Evolutionary conservation across 53 echinoderm and acorn worm species (phyloP), one percentile per base, ranked within the genome.

Genomic region (Glandiceps talaboti): DNA sequence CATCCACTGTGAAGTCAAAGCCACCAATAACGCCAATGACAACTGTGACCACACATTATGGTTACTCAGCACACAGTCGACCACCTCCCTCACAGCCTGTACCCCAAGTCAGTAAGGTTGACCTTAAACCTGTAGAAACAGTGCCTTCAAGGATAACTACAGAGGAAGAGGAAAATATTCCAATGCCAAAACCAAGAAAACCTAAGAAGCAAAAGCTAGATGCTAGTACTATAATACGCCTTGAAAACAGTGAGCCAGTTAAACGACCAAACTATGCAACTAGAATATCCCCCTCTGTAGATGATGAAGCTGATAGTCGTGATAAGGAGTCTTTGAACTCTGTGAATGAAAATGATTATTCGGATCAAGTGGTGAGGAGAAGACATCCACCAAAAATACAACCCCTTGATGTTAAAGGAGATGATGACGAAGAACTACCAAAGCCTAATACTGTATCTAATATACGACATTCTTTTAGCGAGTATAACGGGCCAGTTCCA

Each of bases 361-460:
- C n/a, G n/a, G n/a, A n/a, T n/a, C n/a, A n/a, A n/a, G n/a, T n/a
- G n/a, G n/a, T n/a, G n/a, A n/a, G n/a, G n/a, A n/a, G n/a, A n/a
- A n/a, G n/a, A n/a, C n/a, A n/a, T n/a, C n/a, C n/a, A n/a, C n/a
- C n/a, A 20, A 45, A 45, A 20, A 20, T 45, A 12, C 64, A 45
- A 12, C 64, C 64, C 6, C 64, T 45, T 45, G 64, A 45, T 6
- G 20, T 45, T 12, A 29, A 80, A 28, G 20, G 6, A 45, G 28
- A 29, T 27, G 73, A 80, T 30, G 33, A 79, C 1, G n/a, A 32
- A 26, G 80, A 80, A 64, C 30, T 72, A n/a, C 45, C 73, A 1
- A 80, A 80, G 28, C 73, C 80, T 14, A 80, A 80, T 72, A 80
- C 73, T 45, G 80, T 80, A 30, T 80, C 80, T 25, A 73, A 25